Percentiles rank a stretch among this genome's conserved stretches.
phyloP scores from a whole-genome alignment of 1,140 invertebrate genomes.

The Musca domestica region DNA sequence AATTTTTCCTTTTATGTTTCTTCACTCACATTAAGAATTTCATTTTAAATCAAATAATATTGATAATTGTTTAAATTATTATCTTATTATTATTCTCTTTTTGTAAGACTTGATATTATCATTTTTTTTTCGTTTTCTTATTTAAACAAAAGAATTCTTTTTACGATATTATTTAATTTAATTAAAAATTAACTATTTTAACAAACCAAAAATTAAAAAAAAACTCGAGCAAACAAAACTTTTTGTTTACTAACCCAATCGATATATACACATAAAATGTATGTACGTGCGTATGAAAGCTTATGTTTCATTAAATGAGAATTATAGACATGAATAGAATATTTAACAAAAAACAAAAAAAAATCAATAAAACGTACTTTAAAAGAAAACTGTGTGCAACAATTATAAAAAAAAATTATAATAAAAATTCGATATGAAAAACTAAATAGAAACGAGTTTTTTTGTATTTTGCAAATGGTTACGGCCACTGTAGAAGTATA shows the following conservation, averaged over 20 bases:
- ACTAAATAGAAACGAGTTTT: too few relatives aligned
- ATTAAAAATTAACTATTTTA: not conserved
- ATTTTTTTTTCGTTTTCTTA: not conserved
- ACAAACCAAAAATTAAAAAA: not conserved
- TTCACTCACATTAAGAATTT: not conserved
- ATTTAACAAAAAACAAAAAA: not conserved
- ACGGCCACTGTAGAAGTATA: too few relatives aligned
- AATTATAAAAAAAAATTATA: constrained; percentile 5
- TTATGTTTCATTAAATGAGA: constrained; percentile 13
- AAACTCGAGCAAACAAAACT: not conserved
- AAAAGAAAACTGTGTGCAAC: not conserved
- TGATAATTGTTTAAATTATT: too few relatives aligned
- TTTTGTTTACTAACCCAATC: constrained; percentile 10
- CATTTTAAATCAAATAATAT: too few relatives aligned
- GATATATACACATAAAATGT: not conserved
- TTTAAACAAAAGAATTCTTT: not conserved
- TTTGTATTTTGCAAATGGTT: too few relatives aligned
- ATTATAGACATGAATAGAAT: constrained; percentile 20
- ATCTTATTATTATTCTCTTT: too few relatives aligned
- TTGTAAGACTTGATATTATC: not conserved
- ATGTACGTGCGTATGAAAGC: constrained; percentile 2
- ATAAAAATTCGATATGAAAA: too few relatives aligned
- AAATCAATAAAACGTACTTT: not conserved
- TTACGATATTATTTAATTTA: not conserved
- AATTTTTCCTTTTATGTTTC: not conserved